These are phyloP conservation scores for Trichonephila clavipes DNA, from an alignment of 1,140 invertebrate genomes.

Conservation along the genomic window DNA sequence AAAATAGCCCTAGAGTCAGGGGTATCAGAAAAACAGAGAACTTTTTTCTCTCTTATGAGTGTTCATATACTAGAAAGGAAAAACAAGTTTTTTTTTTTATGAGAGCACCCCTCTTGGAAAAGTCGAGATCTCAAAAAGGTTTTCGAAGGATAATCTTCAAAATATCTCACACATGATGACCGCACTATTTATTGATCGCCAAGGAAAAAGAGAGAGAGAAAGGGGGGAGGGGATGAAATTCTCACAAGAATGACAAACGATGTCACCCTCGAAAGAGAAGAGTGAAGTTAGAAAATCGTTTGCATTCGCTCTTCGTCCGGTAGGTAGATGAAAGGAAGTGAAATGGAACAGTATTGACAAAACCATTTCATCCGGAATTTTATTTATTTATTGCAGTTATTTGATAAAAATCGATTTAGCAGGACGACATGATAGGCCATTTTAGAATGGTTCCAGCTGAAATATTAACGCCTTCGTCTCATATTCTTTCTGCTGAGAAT, in stretches of 20 bases:
- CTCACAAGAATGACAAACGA: conserved; percentile 63
- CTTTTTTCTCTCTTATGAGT: background rate
- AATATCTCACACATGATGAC: background rate
- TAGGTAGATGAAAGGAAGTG: background rate
- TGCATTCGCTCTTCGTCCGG: conserved; percentile 42
- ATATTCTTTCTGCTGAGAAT: background rate
- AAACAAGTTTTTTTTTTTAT: background rate
- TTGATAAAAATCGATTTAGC: conserved; percentile 41
- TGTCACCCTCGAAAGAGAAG: conserved; percentile 4
- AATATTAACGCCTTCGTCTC: background rate
- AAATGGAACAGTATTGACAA: conserved; percentile 29
- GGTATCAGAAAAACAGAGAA: background rate
- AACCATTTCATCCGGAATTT: conserved; percentile 54
- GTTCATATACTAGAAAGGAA: background rate
- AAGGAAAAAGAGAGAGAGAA: background rate
- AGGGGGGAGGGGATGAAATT: background rate
- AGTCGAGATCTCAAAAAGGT: background rate
- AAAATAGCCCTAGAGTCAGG: background rate
- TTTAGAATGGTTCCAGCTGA: background rate
- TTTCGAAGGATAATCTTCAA: background rate
- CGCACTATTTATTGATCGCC: conserved; percentile 3
- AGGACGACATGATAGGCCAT: background rate
- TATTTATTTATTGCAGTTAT: conserved; percentile 62
- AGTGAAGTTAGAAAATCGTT: conserved; percentile 54
- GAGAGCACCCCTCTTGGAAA: background rate